Evolutionary conservation across 2,888 invertebrate species (phyloP).

Genomic region (Anoncus sp.): DNA sequence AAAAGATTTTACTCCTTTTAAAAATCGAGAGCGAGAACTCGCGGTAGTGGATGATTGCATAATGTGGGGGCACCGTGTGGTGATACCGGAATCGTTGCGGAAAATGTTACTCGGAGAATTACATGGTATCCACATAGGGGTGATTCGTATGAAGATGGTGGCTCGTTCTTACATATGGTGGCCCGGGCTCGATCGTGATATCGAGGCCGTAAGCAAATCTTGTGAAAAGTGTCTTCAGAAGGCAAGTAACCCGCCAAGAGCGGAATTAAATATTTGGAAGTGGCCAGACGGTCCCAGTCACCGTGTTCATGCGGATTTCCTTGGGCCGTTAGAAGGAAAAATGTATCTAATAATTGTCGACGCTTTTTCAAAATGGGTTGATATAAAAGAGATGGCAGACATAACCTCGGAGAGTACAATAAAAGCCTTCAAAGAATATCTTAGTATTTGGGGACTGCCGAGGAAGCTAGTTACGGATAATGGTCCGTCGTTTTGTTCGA

Average conservation of each 20-base stretch:
- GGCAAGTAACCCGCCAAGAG: slow-evolving; percentile 28
- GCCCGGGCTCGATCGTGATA: too few species aligned
- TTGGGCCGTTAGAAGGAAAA: slow-evolving; percentile 53
- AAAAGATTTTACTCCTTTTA: too few species aligned
- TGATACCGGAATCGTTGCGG: too few species aligned
- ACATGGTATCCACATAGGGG: too few species aligned
- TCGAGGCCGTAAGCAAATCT: slow-evolving; percentile 57
- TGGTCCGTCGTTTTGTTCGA: slow-evolving; percentile 60
- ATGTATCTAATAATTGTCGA: slow-evolving; percentile 62
- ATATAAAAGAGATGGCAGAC: slow-evolving; percentile 42
- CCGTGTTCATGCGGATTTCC: slow-evolving; percentile 33
- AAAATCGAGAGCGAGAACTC: too few species aligned
- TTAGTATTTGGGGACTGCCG: slow-evolving; percentile 61
- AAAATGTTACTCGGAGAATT: too few species aligned
- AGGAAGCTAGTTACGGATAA: slow-evolving; percentile 62
- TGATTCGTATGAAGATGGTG: too few species aligned
- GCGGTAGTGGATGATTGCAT: too few species aligned
- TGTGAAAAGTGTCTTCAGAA: slow-evolving; percentile 64
- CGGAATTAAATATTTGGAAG: slow-evolving; percentile 33
- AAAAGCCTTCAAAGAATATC: slow-evolving; percentile 45
- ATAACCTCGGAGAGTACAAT: slow-evolving; percentile 50
- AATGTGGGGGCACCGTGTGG: too few species aligned
- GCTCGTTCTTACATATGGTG: too few species aligned
- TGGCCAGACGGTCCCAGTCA: slow-evolving; percentile 37
- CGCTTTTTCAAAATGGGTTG: slow-evolving; percentile 66